Evolutionary conservation across 1,140 invertebrate species (phyloP).

Genomic region (Aporrectodea caliginosa): DNA sequence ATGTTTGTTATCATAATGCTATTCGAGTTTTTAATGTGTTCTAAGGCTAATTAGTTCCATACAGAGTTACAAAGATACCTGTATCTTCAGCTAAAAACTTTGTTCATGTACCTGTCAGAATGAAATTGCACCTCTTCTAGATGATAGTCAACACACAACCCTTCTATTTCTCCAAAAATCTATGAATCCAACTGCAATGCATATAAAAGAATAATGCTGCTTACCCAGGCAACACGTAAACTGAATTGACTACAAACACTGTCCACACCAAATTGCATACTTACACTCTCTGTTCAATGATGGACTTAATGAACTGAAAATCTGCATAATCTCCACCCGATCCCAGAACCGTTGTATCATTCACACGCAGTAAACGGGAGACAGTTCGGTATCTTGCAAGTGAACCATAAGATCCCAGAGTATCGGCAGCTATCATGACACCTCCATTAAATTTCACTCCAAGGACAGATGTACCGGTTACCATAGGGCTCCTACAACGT

Average conservation of each 20-base stretch:
- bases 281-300: constrained; percentile 89
- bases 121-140: neutral
- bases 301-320: constrained; percentile 81
- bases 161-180: neutral
- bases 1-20: too few relatives aligned
- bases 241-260: neutral
- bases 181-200: too few relatives aligned
- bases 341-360: constrained; percentile 81
- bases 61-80: too few relatives aligned
- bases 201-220: too few relatives aligned
- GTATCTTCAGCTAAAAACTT: too few relatives aligned
- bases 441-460: constrained; percentile 82
- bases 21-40: too few relatives aligned
- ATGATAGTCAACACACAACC: neutral
- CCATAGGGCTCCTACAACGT: constrained; percentile 69
- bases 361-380: constrained; percentile 79
- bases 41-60: too few relatives aligned
- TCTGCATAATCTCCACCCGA: constrained; percentile 92
- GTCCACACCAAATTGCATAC: constrained; percentile 34
- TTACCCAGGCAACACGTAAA: too few relatives aligned
- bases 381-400: constrained; percentile 80
- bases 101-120: too few relatives aligned
- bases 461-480: constrained; percentile 85
- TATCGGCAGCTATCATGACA: constrained; percentile 85
- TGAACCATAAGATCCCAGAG: constrained; percentile 85